Base-by-base conservation (phyloP, 2,113 vertebrate genomes). In the Zingel zingel region DNA sequence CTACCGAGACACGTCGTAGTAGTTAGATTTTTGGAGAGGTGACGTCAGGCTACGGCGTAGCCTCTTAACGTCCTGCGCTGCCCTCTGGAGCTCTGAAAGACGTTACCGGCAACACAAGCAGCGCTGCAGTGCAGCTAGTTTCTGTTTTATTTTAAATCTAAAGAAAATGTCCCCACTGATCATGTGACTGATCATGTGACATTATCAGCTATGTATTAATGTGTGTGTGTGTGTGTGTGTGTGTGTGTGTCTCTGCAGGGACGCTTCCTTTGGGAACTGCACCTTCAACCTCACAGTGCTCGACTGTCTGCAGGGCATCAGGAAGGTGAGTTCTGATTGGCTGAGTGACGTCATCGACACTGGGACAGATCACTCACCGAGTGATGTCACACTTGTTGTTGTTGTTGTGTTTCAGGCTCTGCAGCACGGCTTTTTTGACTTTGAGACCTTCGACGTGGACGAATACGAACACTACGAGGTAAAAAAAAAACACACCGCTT, bases 391-490 rank as follows among this genome's bases (percentile, higher is more conserved):
- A 25, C 16, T 12, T 9, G 62, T 45, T 48, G 11, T 13, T 13
- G 5, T 47, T 74, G 7, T 74, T 94, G 14, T 88, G 69, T 95
- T 95, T 82, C 92, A 99, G 98, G 98, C 98, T 64, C 94, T 98
- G 83, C 97, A 98, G 80, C 97, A 98, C 83, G 97, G 97, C 77
- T 99, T 99, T 95, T 96, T 99, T 87, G 95, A 99, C 96, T 99
- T 99, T 81, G 98, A 98, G 93, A 96, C 95, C 12, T 99, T 99
- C 90, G 97, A 98, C 83, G 97, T 97, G 93, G 97, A 98, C 23
- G 98, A 99, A 92, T 99, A 99, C 51, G 98, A 99, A 85, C 97
- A 99, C 93, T 99, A 99, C 73, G 98, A 99, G 98, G 98, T 99
- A 94, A 94, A 58, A 36, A 33, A 33, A 33, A 33, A 6, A 30